Evolutionary conservation across 1,140 invertebrate species (phyloP), one percentile per base, ranked within the genome.

Genomic region (Zaprionus taronus): DNA sequence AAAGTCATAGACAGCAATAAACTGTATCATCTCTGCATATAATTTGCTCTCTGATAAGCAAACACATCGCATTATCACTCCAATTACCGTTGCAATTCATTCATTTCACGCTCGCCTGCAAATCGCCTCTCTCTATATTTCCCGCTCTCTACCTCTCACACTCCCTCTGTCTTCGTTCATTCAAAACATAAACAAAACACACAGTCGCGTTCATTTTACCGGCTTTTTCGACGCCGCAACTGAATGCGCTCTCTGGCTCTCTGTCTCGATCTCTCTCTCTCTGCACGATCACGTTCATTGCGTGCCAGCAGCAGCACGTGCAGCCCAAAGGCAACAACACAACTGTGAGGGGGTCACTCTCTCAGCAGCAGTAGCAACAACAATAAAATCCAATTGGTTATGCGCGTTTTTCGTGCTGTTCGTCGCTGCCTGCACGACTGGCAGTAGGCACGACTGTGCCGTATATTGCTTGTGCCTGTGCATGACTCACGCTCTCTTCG

Each of bases 161-260:
- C 53, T 1, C 47, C 26, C 24, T 28, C 15, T 28, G 15, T 2
- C 47, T 38, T 49, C 17, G 57, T 83, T 83, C 77, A 71, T 56
- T 83, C 66, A 71, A 80, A 87, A 89, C 63, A 69, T 89, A 87
- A 87, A 90, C 84, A 89, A 89, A 66, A 49, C 73, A 24, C 15
- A 63, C 7, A 47, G 17, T 12, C 5, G 12, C 17, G 68, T 81
- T 86, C 84, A 86, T 83, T 87, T 80, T 79, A 68, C 83, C 83
- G 83, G 83, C 83, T 80, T 86, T 84, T 79, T 60, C 47, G 28
- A 36, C 11, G 24, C 41, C n/a, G 57, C 58, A 24, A 36, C 36
- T 31, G 9, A 70, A 77, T 36, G 17, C 60, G 22, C 36, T 28
- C 56, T 60, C 31, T 11, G 9, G 9, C 31, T 11, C 47, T 20